These are phyloP conservation scores for Neotoxoptera formosana DNA, from an alignment of 1,140 invertebrate genomes.

Conservation along the genomic window DNA sequence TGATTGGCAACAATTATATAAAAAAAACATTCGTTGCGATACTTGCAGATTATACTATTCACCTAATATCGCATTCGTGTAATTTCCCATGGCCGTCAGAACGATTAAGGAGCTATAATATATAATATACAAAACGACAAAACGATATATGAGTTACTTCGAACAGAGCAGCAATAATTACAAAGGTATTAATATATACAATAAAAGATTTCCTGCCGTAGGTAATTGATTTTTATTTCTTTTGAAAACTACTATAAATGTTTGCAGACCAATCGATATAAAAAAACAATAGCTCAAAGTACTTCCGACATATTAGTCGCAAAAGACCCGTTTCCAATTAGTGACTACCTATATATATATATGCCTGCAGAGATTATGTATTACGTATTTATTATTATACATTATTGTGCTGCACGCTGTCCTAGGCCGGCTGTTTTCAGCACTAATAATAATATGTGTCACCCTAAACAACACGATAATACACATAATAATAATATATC, in stretches of 20 bases:
- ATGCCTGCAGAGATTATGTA: conserved; percentile 7
- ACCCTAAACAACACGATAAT: background rate
- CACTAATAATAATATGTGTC: conserved; percentile 49
- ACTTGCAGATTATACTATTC: background rate
- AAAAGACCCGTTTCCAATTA: conserved; percentile 54
- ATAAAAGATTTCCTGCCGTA: too few species aligned
- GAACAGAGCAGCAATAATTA: background rate
- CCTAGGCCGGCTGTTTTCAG: background rate
- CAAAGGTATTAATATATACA: background rate
- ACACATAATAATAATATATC: conserved; percentile 4
- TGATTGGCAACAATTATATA: background rate
- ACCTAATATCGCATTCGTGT: background rate
- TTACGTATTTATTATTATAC: too few species aligned
- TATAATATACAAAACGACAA: background rate
- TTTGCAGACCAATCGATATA: background rate
- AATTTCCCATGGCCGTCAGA: background rate
- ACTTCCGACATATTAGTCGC: background rate
- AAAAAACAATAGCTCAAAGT: background rate
- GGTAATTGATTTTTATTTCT: conserved; percentile 12
- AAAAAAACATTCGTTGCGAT: background rate
- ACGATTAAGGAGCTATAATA: background rate
- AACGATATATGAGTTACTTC: background rate
- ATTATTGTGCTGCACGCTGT: background rate
- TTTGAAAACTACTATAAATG: conserved; percentile 9
- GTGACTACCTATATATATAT: conserved; percentile 5